Evolutionary conservation across 2,113 vertebrate species (phyloP), one percentile per base, ranked within the genome.

Genomic region (Falco punctatus): DNA sequence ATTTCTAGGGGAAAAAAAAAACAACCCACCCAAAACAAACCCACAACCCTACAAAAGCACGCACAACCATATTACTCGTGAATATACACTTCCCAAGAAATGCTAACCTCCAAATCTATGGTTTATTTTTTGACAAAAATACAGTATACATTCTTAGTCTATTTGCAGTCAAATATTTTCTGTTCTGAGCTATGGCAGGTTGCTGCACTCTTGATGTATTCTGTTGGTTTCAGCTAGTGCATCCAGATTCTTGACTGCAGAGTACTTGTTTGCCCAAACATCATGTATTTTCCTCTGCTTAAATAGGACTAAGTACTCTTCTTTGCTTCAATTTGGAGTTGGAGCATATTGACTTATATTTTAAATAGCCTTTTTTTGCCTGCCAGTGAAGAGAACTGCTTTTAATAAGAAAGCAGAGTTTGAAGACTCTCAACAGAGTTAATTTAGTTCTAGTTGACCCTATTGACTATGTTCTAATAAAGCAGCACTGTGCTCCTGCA

Each of bases 131-230:
- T 61, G 30, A 88, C 65, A 86, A 81, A 93, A 55, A 52, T 59
- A 64, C 5, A 26, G 46, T 78, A 61, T 86, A 27, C 46, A 69
- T 94, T 94, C 81, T 95, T 93, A 88, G 54, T 52, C 83, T 90
- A 61, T 92, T 96, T 96, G 65, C 55, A 93, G 58, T 96, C 69
- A 92, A 82, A 81, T 91, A 83, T 93, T 95, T 96, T 95, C 93
- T 20, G 80, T 75, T 94, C 51, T 78, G 91, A 90, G 64, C 51
- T 40, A 33, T 26, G 27, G 82, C 20, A 80, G 92, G 72, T 61
- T 81, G 42, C 81, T 92, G 4, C 15, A 52, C 26, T 70, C 52
- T 86, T 77, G 54, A 65, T 74, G 10, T 81, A 62, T 55, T 94
- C 74, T 78, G 13, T 83, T 88, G 20, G 26, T 70, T 88, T 75